A percentile compares a stretch with the other conserved stretches of the same genome.
Conservation (phyloP, 2,797 vertebrate genomes). For the Hypotaenidia okinawae region DNA sequence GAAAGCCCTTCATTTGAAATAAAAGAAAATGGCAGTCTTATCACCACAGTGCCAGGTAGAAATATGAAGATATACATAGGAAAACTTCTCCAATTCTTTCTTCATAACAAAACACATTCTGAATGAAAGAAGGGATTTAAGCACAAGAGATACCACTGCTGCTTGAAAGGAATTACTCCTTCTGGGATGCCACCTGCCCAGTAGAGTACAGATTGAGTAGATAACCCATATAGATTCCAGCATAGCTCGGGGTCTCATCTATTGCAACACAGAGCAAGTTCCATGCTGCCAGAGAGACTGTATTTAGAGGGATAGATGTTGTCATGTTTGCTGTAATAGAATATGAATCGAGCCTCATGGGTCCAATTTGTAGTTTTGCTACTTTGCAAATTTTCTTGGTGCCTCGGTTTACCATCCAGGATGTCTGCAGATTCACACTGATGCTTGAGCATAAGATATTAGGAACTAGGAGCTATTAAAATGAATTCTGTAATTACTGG, state of each 20-base stretch:
- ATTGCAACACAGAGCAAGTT: neutral
- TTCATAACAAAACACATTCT: fast-evolving
- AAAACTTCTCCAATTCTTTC: neutral
- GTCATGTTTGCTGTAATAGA: neutral
- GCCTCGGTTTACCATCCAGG: neutral
- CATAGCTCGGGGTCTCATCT: neutral
- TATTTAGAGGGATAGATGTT: neutral
- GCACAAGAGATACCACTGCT: neutral
- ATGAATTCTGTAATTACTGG: neutral
- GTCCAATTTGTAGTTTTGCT: neutral
- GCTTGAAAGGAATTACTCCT: neutral
- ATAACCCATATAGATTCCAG: neutral
- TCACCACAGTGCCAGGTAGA: neutral
- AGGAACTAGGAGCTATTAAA: neutral
- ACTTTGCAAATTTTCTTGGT: neutral
- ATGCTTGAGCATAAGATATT: neutral
- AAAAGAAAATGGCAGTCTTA: neutral
- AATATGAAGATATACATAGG: neutral
- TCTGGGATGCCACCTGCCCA: neutral
- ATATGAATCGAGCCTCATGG: fast-evolving
- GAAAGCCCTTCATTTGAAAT: neutral
- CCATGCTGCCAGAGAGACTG: neutral
- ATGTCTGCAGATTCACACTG: neutral
- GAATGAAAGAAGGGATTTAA: neutral
- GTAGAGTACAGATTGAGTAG: neutral